Evolutionary conservation across 2,113 vertebrate genomes (phyloP), one percentile per base, ranked within the genome.

Genomic region (Castor canadensis): DNA sequence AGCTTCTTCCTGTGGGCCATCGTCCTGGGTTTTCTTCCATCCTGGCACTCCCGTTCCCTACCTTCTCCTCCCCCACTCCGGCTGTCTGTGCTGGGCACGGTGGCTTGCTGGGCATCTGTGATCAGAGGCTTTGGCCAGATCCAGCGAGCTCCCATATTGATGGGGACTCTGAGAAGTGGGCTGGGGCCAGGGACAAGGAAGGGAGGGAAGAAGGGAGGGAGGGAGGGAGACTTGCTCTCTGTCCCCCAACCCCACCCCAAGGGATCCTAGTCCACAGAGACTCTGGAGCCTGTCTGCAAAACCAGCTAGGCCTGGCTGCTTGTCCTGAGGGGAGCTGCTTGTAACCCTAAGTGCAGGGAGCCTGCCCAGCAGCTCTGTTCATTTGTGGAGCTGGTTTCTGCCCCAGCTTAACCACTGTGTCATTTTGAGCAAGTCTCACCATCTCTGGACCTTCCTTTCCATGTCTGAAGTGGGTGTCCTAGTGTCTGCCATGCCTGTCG

Each of bases 81-180:
- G 54, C 84, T 95, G 92, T 94, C 94, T 77, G 52, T 72, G 19
- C 79, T 45, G 87, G 92, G 69, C 95, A 83, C 30, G 0, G 4
- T 0, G 67, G 71, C 84, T 87, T 54, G n/a, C 72, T 30, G 79
- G 93, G 75, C 87, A 66, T 94, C 82, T 93, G 96, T 84, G 82
- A 75, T 58, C 81, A 62, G 90, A 96, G 81, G 35, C 54, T 67
- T 62, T 11, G 87, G 66, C 62, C 83, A 95, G 32, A 82, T 81
- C 62, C n/a, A 89, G 0, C 49, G 54, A 81, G 62, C 62, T 93
- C 71, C 86, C 54, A 32, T n/a, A 13, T 43, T 40, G 38, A 35
- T 8, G 49, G 52, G 52, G n/a, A 38, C n/a, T 38, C 49, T 30
- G 10, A 75, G 83, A 76, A 81, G 52, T 17, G 72, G 60, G 17